Evolutionary conservation across 2,888 invertebrate genomes (phyloP), one percentile per base, ranked within the genome.

Genomic region (Salpingus planirostris): DNA sequence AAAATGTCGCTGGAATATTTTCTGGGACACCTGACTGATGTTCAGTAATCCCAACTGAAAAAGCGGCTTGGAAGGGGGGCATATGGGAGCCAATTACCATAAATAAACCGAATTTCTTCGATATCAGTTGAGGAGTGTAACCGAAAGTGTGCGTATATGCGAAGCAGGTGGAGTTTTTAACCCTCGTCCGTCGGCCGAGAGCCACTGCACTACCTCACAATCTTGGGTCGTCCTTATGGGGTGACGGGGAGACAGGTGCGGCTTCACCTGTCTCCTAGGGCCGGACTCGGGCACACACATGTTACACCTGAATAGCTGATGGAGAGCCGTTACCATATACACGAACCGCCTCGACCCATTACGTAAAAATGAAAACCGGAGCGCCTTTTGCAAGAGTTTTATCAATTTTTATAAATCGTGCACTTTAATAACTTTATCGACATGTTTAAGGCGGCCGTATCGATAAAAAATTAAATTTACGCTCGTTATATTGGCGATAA

Each of bases 221-320:
- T 39, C 39, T 39, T 29, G 23, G n/a, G 21, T 26, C 15, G 29
- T 34, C 25, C 39, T 39, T 39, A 35, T 40, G 41, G 49, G 50
- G 49, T 46, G 44, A 46, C 40, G n/a, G n/a, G n/a, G 41, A 37
- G 53, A 54, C 57, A 57, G 57, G 57, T 57, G 56, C 44, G 39
- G 33, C 31, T 26, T 42, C 59, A 59, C 59, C 57, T 59, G 59
- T 55, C 50, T 40, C 36, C 43, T 43, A 44, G 46, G 49, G 45
- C 43, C 47, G 32, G 40, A 27, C n/a, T n/a, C n/a, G n/a, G n/a
- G 31, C 35, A 31, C 43, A 52, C 57, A 57, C 55, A 57, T 59
- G 57, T 51, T 54, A 46, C 56, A 54, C 54, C 54, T 56, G 54
- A 57, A 55, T 54, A 48, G 55, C 46, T 47, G 49, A 51, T 52